phyloP scores from a whole-genome alignment of 2,797 vertebrate genomes.

The Paratrypauchen microcephalus region DNA sequence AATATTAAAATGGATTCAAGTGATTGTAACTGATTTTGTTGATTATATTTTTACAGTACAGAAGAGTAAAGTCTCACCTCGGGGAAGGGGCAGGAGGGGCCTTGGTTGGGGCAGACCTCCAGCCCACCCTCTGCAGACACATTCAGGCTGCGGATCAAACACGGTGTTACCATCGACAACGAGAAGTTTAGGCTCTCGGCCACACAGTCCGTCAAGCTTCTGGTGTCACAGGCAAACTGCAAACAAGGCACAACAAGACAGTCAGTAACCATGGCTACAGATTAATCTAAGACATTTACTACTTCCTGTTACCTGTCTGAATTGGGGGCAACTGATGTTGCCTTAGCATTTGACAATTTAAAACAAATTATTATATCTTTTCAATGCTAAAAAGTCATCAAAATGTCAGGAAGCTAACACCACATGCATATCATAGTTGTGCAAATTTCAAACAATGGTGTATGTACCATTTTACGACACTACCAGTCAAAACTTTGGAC shows the following conservation, averaged over 20 bases:
- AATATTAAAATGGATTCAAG: not conserved
- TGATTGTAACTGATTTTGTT: not conserved
- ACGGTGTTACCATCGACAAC: conserved; percentile 81
- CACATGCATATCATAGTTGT: too few relatives aligned
- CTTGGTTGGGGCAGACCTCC: conserved; percentile 80
- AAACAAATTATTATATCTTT: too few relatives aligned
- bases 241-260: not conserved
- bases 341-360: too few relatives aligned
- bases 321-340: not conserved
- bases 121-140: conserved; percentile 79
- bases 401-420: too few relatives aligned
- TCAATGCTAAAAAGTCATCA: too few relatives aligned
- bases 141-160: conserved; percentile 87
- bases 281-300: not conserved
- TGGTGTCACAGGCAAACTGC: conserved; percentile 90
- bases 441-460: not conserved
- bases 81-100: conserved; percentile 88
- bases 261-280: not conserved
- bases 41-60: not conserved
- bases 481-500: too few relatives aligned
- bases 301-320: not conserved
- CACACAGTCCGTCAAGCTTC: conserved; percentile 81
- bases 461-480: not conserved
- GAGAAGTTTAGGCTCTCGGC: conserved; percentile 85
- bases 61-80: conserved; percentile 75